These are phyloP conservation scores for Pygoscelis adeliae DNA, from an alignment of 2,113 vertebrate genomes.

Conservation along the genomic window DNA sequence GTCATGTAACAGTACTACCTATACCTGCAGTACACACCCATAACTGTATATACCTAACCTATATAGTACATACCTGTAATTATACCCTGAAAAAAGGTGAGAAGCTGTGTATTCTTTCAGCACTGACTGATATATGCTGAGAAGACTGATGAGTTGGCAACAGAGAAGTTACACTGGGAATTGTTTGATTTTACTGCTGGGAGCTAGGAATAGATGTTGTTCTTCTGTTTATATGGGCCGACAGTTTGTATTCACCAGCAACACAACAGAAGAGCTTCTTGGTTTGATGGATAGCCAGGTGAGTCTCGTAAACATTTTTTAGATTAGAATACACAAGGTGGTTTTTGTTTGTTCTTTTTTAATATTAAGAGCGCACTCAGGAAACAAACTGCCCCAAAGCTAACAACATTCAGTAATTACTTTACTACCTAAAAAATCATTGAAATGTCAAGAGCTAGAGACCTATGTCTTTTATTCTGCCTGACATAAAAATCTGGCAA, in stretches of 20 bases:
- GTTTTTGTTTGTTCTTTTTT: neutral
- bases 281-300: neutral
- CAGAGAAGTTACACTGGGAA: neutral
- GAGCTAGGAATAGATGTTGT: neutral
- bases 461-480: neutral
- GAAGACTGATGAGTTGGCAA: neutral
- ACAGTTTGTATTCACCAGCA: neutral
- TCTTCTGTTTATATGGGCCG: neutral
- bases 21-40: too few species aligned
- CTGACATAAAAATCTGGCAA: neutral
- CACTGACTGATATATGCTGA: neutral
- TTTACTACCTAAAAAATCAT: neutral
- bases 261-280: neutral
- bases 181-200: neutral
- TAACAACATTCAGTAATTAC: neutral
- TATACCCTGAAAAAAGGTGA: neutral
- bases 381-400: neutral
- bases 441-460: neutral
- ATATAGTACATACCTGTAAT: neutral
- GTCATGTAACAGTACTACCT: neutral
- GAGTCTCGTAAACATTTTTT: neutral
- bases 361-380: neutral
- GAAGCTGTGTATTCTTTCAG: neutral
- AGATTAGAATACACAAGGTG: neutral
- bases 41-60: neutral